phyloP scores from a whole-genome alignment of 2,113 vertebrate genomes.

The Gobius niger region DNA sequence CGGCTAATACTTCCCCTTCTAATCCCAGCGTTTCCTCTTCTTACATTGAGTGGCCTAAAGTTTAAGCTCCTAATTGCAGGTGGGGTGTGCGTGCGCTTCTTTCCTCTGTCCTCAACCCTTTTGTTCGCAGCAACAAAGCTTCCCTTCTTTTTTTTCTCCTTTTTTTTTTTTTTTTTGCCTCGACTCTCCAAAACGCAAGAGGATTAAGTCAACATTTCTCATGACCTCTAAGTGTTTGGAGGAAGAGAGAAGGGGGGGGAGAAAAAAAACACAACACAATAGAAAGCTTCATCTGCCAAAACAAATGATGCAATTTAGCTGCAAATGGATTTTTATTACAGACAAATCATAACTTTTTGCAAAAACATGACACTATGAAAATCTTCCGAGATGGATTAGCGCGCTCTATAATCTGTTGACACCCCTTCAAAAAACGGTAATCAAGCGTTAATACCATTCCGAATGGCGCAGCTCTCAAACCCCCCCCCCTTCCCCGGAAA shows the following conservation, averaged over 20 bases:
- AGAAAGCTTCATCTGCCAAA: neutral
- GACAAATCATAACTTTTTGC: neutral
- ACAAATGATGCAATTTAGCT: neutral
- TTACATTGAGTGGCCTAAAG: slow-evolving; percentile 34
- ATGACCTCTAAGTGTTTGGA: slow-evolving; percentile 69
- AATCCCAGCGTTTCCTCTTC: slow-evolving; percentile 67
- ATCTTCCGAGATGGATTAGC: slow-evolving; percentile 8
- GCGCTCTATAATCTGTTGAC: slow-evolving; percentile 13
- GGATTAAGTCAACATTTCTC: slow-evolving; percentile 77
- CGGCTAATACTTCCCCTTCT: slow-evolving; percentile 56
- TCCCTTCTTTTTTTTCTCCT: slow-evolving; percentile 31
- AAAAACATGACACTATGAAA: neutral
- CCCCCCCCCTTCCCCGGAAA: too few relatives aligned
- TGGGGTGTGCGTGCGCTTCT: slow-evolving; percentile 53
- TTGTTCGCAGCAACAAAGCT: slow-evolving; percentile 68
- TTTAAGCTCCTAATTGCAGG: slow-evolving; percentile 76
- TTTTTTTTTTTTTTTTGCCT: slow-evolving; percentile 37
- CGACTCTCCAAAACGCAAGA: slow-evolving; percentile 62
- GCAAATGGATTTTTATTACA: slow-evolving; percentile 3
- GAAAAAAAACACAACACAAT: neutral
- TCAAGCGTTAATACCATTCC: slow-evolving; percentile 38
- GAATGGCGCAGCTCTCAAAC: slow-evolving; percentile 23
- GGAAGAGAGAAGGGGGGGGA: neutral
- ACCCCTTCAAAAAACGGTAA: slow-evolving; percentile 32
- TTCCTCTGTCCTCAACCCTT: slow-evolving; percentile 50